These are phyloP conservation scores for Eulacestoma nigropectus DNA, from an alignment of 2,113 vertebrate genomes.

Conservation along the genomic window DNA sequence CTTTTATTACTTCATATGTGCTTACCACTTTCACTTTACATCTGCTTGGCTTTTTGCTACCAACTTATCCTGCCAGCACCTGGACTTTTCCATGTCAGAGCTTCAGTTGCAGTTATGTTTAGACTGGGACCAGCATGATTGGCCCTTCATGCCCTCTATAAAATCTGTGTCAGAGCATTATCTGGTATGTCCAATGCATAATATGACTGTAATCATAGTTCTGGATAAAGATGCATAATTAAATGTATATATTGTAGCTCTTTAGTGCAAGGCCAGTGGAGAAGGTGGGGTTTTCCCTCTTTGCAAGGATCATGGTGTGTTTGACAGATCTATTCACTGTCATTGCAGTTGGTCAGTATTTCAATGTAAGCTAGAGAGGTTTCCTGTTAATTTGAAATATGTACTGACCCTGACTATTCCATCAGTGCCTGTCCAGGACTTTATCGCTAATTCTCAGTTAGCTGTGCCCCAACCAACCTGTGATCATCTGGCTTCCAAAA, in stretches of 20 bases:
- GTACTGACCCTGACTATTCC: not conserved
- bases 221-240: conserved; percentile 35
- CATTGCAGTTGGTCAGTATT: not conserved
- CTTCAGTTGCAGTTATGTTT: conserved; percentile 86
- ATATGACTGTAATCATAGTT: not conserved
- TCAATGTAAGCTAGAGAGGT: not conserved
- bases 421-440: not conserved
- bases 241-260: not conserved
- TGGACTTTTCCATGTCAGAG: conserved; percentile 82
- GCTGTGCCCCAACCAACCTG: not conserved
- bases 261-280: not conserved
- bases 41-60: conserved; percentile 49
- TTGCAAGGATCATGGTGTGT: no score
- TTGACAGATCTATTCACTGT: not conserved
- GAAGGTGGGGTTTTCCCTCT: not conserved
- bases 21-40: conserved; percentile 29
- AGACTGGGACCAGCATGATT: conserved; percentile 86
- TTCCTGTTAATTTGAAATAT: not conserved
- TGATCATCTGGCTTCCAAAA: not conserved
- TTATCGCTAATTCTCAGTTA: not conserved
- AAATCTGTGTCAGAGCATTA: conserved; percentile 84
- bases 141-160: conserved; percentile 83
- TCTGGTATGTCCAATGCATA: conserved; percentile 79
- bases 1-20: conserved; percentile 11
- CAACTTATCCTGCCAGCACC: conserved; percentile 72